These are phyloP conservation scores for Gallinago jamesoni DNA, from an alignment of 2,113 vertebrate genomes.

Conservation along the genomic window DNA sequence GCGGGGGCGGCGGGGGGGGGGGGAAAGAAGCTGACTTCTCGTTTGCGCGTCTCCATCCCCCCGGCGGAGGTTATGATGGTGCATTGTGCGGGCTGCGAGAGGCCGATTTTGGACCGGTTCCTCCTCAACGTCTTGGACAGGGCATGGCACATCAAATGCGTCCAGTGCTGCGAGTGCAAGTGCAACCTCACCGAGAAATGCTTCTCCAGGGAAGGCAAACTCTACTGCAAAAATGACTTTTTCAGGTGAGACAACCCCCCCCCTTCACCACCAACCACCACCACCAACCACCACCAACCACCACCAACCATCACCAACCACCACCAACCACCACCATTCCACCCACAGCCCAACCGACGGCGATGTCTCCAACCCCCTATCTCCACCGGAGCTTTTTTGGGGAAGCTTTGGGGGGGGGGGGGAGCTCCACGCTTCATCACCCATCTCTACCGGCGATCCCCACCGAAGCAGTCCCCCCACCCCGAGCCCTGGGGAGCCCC, in stretches of 20 bases:
- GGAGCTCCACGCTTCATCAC: neutral
- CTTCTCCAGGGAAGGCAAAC: constrained; percentile 96
- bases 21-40: neutral
- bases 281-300: too few relatives aligned
- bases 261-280: too few relatives aligned
- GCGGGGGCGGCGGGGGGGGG: neutral
- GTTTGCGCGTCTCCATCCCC: neutral
- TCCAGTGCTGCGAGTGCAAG: constrained; percentile 96
- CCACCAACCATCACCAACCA: too few relatives aligned
- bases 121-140: constrained; percentile 94
- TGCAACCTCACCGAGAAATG: constrained; percentile 96
- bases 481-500: neutral
- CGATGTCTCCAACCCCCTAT: neutral
- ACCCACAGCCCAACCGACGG: too few relatives aligned
- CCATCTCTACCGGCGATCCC: too few relatives aligned
- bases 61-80: constrained; percentile 90
- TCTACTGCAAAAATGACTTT: constrained; percentile 97
- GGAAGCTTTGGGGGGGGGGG: neutral
- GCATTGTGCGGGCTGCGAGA: constrained; percentile 95
- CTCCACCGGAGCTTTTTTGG: neutral
- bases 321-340: too few relatives aligned
- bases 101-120: constrained; percentile 95
- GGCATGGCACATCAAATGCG: constrained; percentile 96
- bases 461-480: neutral
- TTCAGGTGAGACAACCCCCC: constrained; percentile 85